Conservation (phyloP, 2,113 vertebrate genomes). For the Zosterops lateralis region DNA sequence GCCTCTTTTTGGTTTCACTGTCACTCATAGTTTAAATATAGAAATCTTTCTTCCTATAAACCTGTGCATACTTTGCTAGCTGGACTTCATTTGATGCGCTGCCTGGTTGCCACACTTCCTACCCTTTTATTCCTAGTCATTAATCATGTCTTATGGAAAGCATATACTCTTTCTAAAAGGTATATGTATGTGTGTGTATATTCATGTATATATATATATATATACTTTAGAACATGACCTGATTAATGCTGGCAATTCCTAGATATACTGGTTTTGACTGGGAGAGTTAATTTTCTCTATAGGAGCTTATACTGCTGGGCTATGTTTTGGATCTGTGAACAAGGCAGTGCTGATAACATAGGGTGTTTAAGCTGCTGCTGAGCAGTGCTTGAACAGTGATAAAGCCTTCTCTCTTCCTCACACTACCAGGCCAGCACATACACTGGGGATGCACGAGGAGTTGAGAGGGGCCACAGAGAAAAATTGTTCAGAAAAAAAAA, state of each 20-base stretch:
- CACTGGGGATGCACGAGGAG: background rate
- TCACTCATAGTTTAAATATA: background rate
- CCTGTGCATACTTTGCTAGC: background rate
- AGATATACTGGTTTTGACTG: background rate
- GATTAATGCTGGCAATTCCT: background rate
- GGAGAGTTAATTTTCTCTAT: background rate
- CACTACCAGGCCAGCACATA: background rate
- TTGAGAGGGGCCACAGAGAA: background rate
- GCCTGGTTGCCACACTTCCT: background rate
- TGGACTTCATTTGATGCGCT: background rate
- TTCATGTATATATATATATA: no score
- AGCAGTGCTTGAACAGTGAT: background rate
- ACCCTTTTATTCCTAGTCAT: background rate
- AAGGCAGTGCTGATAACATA: background rate
- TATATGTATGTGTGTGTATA: fast-evolving
- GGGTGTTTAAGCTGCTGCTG: background rate
- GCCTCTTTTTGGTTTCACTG: background rate
- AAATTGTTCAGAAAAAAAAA: background rate
- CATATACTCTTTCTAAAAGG: background rate
- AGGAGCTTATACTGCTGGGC: background rate
- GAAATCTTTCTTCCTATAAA: background rate
- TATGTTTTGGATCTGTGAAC: background rate
- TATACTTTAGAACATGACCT: background rate
- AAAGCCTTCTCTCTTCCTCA: background rate
- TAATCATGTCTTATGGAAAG: background rate